These are phyloP conservation scores for Epiblema foenella DNA, from an alignment of 2,888 invertebrate genomes.

Conservation along the genomic window DNA sequence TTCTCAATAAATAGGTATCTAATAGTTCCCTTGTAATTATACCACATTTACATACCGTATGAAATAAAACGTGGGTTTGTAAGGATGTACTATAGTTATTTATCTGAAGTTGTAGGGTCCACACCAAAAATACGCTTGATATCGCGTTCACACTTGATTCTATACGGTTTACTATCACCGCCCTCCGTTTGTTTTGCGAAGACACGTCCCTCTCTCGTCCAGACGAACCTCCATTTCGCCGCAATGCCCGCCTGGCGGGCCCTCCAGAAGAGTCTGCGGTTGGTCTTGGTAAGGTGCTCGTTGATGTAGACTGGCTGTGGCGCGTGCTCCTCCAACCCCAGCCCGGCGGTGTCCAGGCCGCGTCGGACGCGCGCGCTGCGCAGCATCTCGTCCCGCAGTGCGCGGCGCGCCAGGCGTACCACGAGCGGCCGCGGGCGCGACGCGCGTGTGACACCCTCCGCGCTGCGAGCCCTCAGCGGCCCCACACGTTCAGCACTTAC, in stretches of 20 bases:
- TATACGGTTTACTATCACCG: background rate
- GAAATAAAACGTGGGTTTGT: background rate
- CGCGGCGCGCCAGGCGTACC: no score
- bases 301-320: background rate
- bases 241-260: background rate
- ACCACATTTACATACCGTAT: background rate
- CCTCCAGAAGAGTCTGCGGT: background rate
- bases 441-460: no score
- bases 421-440: no score
- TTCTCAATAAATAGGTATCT: no score
- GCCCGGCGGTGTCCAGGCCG: no score
- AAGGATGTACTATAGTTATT: background rate
- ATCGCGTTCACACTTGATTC: background rate
- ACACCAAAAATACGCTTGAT: background rate
- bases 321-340: no score
- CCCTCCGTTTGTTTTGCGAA: background rate
- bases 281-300: background rate
- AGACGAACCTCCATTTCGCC: constrained; percentile 1
- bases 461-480: no score
- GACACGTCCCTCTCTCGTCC: background rate
- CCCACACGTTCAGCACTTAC: no score
- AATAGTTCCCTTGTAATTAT: background rate
- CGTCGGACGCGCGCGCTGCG: no score
- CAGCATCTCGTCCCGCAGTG: no score
- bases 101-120: background rate